Base-by-base conservation (phyloP, 2,888 invertebrate species). In the Crossocerus cetratus region DNA sequence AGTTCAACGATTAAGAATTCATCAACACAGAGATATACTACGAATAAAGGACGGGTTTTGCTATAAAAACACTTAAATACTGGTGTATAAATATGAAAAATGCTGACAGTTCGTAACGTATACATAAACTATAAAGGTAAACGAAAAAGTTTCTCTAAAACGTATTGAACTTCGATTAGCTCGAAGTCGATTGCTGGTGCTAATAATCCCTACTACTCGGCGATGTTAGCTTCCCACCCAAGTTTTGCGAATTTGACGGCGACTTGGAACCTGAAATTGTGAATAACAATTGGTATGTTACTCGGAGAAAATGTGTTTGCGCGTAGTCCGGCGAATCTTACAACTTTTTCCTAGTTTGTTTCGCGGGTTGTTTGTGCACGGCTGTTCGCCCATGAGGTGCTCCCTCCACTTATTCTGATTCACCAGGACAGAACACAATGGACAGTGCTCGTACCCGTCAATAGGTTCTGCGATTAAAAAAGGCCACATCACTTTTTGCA, bases 401-500 rank as follows among this genome's bases (percentile, higher is more conserved):
- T 94, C 92, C 87, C 95, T 94, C 97, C 97, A 98, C 18, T 95
- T 95, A 63, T 95, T 93, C 86, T 97, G 95, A 16, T 94, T 93
- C 1, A 98, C 93, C 88, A 96, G 95, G 74, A 93, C 93, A 84
- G 95, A 95, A 87, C 98, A 98, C 74, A 98, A 92, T 0, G 97
- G 97, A 88, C 98, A 98, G 82, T 95, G 94, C 88, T 94, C 95
- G 74, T 94, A 94, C 44, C 95, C 95, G 81, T 92, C 92, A 23
- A 91, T 86, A 42, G 92, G 88, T 83, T 92, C 93, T 91, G 86
- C 78, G 84, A 74, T 21, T 21, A 13, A 21, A 58, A 43, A 55
- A 22, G 44, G 14, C 45, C 45, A 62, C 22, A 14, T 55, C n/a
- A 16, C 5, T 16, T 49, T 16, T 49, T 49, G 49, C 14, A 49